Evolutionary conservation across 2,113 vertebrate species (phyloP), one percentile per base, ranked within the genome.

Genomic region (Corythoichthys intestinalis): DNA sequence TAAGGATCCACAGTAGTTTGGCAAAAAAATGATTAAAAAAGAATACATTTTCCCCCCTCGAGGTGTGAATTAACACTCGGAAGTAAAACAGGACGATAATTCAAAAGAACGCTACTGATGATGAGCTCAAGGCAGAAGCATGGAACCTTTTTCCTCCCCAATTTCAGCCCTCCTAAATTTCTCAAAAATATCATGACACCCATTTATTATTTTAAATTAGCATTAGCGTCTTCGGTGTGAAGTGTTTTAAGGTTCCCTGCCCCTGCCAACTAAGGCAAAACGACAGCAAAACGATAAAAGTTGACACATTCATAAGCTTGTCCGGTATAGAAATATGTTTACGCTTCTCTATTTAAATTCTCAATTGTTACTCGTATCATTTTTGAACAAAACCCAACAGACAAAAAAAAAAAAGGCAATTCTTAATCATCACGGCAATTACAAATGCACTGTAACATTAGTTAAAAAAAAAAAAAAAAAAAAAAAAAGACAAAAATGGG

Each of bases 251-350:
- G 41, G n/a, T 48, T 20, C 41, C 20, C 62, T 6, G 11, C 41
- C 20, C 4, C 17, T n/a, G 60, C n/a, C 41, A 48, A 28, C n/a
- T 83, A 91, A 91, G 87, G 88, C 86, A 91, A 86, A 80, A 77
- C 72, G 79, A 80, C 76, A 69, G 85, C 58, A 77, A 74, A 83
- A 12, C 13, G 34, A 15, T 58, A 13, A 63, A 11, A 20, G 20
- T 11, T 34, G 61, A 48, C 61, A 61, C 59, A 63, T 63, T 63
- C 61, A 47, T 63, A 63, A 28, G 34, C 13, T 13, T 47, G 34
- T 56, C 57, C 2, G 47, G 13, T 15, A 6, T 66, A 11, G 53
- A 56, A 56, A 56, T 11, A 56, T 11, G 28, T 56, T 28, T 28
- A 8, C 34, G 56, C 34, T 14, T 35, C 12, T 58, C 34, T 13